Evolutionary conservation across 2,797 vertebrate genomes (phyloP).

Genomic region (Salmo trutta): DNA sequence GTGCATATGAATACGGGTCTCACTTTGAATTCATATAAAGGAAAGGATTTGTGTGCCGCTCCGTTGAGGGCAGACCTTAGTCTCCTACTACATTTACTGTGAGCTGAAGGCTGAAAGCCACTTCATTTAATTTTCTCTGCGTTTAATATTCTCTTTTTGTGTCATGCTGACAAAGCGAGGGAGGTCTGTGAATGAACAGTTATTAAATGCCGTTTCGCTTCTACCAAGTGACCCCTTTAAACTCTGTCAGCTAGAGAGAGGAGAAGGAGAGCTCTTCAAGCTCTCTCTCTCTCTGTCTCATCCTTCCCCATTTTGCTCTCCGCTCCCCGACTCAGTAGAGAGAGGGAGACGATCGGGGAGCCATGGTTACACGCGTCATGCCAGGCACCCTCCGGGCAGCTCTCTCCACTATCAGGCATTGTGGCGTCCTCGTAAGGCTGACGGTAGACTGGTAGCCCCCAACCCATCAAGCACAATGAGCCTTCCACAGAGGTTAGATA

Average conservation of each 20-base stretch:
- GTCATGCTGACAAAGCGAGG: not conserved
- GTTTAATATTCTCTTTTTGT: conserved; percentile 20
- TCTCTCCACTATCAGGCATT: conserved; percentile 15
- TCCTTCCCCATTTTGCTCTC: not conserved
- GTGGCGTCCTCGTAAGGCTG: not conserved
- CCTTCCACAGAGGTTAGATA: conserved; percentile 12
- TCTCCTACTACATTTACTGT: conserved; percentile 25
- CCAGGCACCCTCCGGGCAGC: conserved; percentile 27
- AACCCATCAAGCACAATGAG: not conserved
- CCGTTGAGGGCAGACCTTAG: conserved; percentile 13
- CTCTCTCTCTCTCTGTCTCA: no score
- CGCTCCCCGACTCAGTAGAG: conserved; percentile 10
- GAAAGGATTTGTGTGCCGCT: conserved; percentile 34
- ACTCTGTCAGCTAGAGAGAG: conserved; percentile 17
- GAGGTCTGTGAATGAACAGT: conserved; percentile 18
- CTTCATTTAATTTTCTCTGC: conserved; percentile 9
- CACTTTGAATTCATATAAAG: not conserved
- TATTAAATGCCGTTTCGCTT: conserved; percentile 19
- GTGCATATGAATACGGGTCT: not conserved
- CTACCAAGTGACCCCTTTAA: conserved; percentile 1
- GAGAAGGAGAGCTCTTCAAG: not conserved
- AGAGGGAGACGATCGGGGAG: conserved; percentile 25
- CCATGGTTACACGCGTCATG: conserved; percentile 43
- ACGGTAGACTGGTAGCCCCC: not conserved
- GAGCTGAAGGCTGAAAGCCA: conserved; percentile 36